Evolutionary conservation across 1,140 invertebrate genomes (phyloP), one percentile per base, ranked within the genome.

Genomic region (Thalassaphorura encarpata): DNA sequence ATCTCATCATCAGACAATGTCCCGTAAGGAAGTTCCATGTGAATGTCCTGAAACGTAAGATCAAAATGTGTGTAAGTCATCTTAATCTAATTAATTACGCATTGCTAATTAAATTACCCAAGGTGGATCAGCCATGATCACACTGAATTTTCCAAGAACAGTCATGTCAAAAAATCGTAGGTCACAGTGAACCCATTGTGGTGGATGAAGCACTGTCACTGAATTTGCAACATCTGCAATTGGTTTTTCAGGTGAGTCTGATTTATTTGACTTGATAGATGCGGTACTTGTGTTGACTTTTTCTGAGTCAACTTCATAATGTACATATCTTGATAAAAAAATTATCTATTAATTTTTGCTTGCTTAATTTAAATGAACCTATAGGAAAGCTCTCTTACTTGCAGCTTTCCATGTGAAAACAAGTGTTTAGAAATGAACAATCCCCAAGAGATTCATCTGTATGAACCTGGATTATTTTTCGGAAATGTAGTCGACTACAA

Each of bases 1-100:
- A 98, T 98, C 74, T 98, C 95, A 71, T 97, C 92, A 71, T 98
- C 94, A 0, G 89, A 93, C 89, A 98, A 93, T 1, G 94, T 98
- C n/a, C 95, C 94, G 69, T 98, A 98, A 0, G 94, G 94, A 36
- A 97, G 75, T 73, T 98, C 93, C 90, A 95, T 95, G 69, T 97
- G 94, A 62, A 97, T 97, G 24, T 55, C 53, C 45, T 24, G 5
- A 47, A 28, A 47, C 21, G 5, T 24, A 27, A 31, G 19, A 26
- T n/a, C 15, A 28, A 46, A 24, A 6, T 42, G 11, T 15, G 16
- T 47, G 21, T n/a, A n/a, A n/a, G n/a, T n/a, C n/a, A n/a, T 8
- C 16, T 6, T 29, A 52, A 21, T 42, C 4, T 16, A 19, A 11
- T 52, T 8, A 3, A 78, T 78, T 41, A 41, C 33, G 11, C 5